Conservation (phyloP, 2,113 vertebrate species). For the Mobula hypostoma region DNA sequence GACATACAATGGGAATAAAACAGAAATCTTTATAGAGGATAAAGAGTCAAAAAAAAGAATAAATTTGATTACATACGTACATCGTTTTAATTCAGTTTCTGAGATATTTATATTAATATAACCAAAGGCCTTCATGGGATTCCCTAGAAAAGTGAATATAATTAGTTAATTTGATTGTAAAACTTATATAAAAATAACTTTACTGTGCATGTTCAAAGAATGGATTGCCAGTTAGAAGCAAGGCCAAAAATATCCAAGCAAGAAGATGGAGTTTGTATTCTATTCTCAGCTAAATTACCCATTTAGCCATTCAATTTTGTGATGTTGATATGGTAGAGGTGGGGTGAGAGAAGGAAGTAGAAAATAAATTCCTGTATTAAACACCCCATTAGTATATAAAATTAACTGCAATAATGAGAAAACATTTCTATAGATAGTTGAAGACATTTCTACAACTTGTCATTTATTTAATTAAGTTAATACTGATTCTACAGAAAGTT, state of each 20-base stretch:
- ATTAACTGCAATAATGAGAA: background rate
- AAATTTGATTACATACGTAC: conserved; percentile 54
- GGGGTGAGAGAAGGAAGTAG: background rate
- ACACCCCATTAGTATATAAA: background rate
- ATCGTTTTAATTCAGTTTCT: conserved; percentile 71
- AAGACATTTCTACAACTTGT: too few relatives aligned
- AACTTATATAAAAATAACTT: background rate
- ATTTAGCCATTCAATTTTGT: background rate
- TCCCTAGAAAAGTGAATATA: conserved; percentile 55
- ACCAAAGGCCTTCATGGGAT: conserved; percentile 75
- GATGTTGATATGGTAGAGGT: background rate
- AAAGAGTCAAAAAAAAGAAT: background rate
- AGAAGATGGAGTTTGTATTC: background rate
- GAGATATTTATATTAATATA: conserved; percentile 75
- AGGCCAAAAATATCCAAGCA: background rate
- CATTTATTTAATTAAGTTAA: background rate
- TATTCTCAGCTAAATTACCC: background rate
- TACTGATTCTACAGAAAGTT: background rate
- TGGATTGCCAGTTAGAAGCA: too few relatives aligned
- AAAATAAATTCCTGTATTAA: background rate
- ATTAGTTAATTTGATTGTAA: background rate
- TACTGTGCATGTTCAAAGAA: background rate
- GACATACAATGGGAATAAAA: background rate
- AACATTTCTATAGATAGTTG: background rate
- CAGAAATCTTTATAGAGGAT: background rate